Conservation (phyloP, 2,888 invertebrate genomes). For the Caenorhabditis angaria region DNA sequence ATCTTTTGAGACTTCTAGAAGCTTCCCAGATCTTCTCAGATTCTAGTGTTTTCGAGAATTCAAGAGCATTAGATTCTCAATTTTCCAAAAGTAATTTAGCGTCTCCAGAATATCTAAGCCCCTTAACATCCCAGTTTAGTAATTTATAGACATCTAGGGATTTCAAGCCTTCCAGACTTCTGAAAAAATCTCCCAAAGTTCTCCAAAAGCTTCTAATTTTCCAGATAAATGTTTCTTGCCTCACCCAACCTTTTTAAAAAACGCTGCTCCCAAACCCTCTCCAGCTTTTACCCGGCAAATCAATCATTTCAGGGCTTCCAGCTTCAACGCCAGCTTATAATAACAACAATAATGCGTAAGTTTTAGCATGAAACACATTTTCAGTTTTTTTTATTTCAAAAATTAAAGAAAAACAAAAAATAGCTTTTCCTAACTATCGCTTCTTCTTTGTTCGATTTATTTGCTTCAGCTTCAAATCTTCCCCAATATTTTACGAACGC, state of each 20-base stretch:
- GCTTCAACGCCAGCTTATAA: constrained; percentile 39
- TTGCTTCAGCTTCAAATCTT: constrained; percentile 45
- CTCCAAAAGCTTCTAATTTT: not conserved
- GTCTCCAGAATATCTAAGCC: too few species aligned
- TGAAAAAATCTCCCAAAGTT: not conserved
- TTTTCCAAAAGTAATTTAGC: too few species aligned
- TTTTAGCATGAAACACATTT: constrained; percentile 12
- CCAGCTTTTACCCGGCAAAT: constrained; percentile 19
- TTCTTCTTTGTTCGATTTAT: constrained; percentile 7
- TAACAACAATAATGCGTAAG: constrained; percentile 45
- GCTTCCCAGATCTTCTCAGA: too few species aligned
- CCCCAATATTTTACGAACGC: constrained; percentile 38
- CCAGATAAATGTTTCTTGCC: not conserved
- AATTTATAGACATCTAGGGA: too few species aligned
- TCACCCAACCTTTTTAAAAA: not conserved
- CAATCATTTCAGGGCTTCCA: constrained; percentile 36
- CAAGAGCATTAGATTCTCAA: too few species aligned
- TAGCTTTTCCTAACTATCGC: not conserved
- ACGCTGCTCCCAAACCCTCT: constrained; percentile 14
- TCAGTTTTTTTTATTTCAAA: constrained; percentile 3
- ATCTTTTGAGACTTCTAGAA: too few species aligned
- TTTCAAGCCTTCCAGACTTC: too few species aligned
- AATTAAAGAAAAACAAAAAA: not conserved
- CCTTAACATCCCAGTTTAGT: too few species aligned
- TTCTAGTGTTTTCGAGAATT: too few species aligned